Conservation (phyloP, 1,140 invertebrate species). For the Mya arenaria region DNA sequence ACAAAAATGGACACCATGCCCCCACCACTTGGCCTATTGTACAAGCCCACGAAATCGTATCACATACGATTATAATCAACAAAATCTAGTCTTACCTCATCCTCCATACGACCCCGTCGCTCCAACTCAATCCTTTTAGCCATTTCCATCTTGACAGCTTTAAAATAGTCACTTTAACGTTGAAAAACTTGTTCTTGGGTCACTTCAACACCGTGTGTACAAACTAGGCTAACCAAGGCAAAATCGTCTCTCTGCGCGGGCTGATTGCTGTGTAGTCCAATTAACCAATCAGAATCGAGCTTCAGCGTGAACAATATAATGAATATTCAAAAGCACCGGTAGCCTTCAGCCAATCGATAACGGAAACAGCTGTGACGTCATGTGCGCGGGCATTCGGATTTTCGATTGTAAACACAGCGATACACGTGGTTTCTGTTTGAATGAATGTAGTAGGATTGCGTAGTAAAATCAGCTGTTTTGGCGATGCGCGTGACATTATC, state of each 20-base stretch:
- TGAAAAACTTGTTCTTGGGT: slow-evolving; percentile 42
- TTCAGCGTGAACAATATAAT: slow-evolving; percentile 44
- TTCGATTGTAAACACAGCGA: slow-evolving; percentile 48
- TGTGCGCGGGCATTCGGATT: slow-evolving; percentile 40
- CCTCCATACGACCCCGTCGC: slow-evolving; percentile 60
- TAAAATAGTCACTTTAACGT: background rate
- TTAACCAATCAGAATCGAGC: slow-evolving; percentile 56
- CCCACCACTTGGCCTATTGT: background rate
- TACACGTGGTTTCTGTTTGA: slow-evolving; percentile 56
- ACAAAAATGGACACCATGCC: slow-evolving; percentile 48
- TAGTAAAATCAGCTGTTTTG: too few relatives aligned
- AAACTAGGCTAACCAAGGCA: slow-evolving; percentile 48
- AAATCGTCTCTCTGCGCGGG: slow-evolving; percentile 65
- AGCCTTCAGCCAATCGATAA: slow-evolving; percentile 13
- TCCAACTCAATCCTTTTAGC: slow-evolving; percentile 70
- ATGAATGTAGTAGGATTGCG: background rate
- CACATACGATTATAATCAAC: background rate
- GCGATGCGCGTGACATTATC: too few relatives aligned
- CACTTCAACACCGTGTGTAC: slow-evolving; percentile 43
- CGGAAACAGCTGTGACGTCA: background rate
- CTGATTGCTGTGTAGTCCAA: slow-evolving; percentile 57
- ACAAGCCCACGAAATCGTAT: slow-evolving; percentile 9
- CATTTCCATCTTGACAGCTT: slow-evolving; percentile 64
- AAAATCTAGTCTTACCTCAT: slow-evolving; percentile 60
- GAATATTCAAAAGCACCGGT: slow-evolving; percentile 47